Conservation (phyloP, 2,113 vertebrate species). For the Oryzias curvinotus region DNA sequence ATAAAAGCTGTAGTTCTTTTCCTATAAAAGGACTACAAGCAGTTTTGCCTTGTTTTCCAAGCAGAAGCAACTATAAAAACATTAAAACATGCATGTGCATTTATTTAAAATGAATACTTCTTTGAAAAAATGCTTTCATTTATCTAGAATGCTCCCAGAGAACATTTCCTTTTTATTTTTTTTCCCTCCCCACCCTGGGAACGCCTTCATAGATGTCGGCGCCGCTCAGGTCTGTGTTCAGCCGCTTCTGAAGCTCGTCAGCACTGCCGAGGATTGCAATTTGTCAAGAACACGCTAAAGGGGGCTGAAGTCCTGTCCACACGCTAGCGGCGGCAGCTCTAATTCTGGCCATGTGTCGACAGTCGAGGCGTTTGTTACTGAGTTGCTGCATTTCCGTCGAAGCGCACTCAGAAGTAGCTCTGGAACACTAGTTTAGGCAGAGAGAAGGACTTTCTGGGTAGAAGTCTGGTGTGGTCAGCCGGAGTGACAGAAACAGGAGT, state of each 20-base stretch:
- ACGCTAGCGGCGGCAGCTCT: constrained; percentile 1
- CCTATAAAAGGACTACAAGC: background rate
- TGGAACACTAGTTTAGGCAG: background rate
- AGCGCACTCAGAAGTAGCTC: background rate
- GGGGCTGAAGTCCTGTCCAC: constrained; percentile 13
- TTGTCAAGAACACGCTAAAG: constrained; percentile 18
- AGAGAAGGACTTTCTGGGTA: background rate
- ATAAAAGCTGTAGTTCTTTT: no score
- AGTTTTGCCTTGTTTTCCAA: no score
- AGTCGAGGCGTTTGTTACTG: background rate
- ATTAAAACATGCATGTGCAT: background rate
- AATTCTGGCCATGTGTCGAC: background rate
- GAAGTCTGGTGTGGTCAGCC: constrained; percentile 1
- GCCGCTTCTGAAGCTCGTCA: constrained; percentile 6
- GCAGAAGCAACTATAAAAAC: no score
- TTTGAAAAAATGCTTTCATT: background rate
- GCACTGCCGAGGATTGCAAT: constrained; percentile 16
- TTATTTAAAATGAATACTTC: background rate
- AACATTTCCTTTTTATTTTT: constrained; percentile 11
- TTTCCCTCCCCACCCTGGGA: constrained; percentile 11
- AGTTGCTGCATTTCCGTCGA: background rate
- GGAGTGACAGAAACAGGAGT: constrained; percentile 12
- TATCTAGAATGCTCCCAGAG: no score
- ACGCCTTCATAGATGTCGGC: constrained; percentile 3
- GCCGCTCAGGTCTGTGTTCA: constrained; percentile 4